A percentile compares a stretch with the other conserved stretches of the same genome.
Evolutionary conservation across 2,113 vertebrate genomes (phyloP).

Genomic region (Entomyzon cyanotis): DNA sequence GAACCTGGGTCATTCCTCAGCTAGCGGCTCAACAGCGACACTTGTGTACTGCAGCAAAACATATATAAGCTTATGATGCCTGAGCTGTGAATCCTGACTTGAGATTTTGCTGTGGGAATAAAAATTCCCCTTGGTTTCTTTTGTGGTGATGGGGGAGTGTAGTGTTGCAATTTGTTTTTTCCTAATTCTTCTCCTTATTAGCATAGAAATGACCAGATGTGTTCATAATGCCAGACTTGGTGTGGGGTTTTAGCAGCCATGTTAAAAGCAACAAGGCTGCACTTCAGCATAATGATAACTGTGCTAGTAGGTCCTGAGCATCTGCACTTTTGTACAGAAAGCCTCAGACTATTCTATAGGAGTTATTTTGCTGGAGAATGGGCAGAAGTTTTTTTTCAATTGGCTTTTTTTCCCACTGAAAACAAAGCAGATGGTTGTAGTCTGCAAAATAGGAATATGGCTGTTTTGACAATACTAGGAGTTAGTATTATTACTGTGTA

Average conservation of each 20-base stretch:
- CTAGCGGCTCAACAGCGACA: no score
- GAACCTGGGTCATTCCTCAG: no score
- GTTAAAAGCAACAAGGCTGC: neutral
- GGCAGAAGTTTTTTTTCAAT: neutral
- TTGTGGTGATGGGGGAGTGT: neutral
- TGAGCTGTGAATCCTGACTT: neutral
- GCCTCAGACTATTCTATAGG: neutral
- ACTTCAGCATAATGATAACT: neutral
- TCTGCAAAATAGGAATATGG: neutral
- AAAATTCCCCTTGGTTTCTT: neutral
- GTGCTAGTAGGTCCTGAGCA: neutral
- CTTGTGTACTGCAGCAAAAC: neutral
- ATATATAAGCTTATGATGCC: neutral
- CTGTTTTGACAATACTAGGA: neutral
- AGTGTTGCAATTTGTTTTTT: neutral
- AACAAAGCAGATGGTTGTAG: neutral
- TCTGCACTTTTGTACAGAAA: neutral
- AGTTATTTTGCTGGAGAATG: neutral
- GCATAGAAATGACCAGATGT: neutral
- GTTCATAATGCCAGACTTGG: neutral
- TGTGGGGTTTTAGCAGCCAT: neutral
- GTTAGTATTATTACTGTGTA: no score
- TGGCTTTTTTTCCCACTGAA: neutral
- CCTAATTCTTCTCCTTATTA: neutral
- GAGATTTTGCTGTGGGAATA: neutral